Percentiles rank a stretch among this genome's conserved stretches.
These are phyloP conservation scores for Gambelia wislizenii DNA, from an alignment of 2,797 vertebrate species.

Conservation along the genomic window DNA sequence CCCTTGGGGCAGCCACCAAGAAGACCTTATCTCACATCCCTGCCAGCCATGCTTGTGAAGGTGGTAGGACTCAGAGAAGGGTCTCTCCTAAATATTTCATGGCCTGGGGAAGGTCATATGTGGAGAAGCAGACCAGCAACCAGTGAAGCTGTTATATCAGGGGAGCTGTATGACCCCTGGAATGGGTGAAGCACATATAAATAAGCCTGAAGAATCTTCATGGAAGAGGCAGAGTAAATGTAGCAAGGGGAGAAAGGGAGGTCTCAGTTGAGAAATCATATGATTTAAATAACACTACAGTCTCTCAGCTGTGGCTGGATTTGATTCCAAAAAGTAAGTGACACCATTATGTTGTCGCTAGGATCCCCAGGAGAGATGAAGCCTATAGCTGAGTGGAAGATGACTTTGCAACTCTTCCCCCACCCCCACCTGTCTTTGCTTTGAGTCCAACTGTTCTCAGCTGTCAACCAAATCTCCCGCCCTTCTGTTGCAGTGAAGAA, in stretches of 20 bases:
- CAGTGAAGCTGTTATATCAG: too few relatives aligned
- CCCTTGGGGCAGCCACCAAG: too few relatives aligned
- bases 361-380: conserved; percentile 25
- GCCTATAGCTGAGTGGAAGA: conserved; percentile 31
- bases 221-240: neutral
- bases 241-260: too few relatives aligned
- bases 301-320: conserved; percentile 1
- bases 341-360: neutral
- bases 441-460: conserved; percentile 34
- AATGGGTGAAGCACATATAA: neutral
- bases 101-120: too few relatives aligned
- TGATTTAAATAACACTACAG: neutral
- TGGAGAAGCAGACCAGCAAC: too few relatives aligned
- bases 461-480: conserved; percentile 44
- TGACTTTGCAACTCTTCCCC: neutral
- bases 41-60: too few relatives aligned
- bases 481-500: conserved; percentile 29
- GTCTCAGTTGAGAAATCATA: neutral
- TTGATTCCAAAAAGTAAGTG: neutral
- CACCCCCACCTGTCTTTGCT: conserved; percentile 25
- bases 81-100: too few relatives aligned
- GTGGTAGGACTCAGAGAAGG: too few relatives aligned
- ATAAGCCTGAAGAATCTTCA: neutral
- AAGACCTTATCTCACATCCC: too few relatives aligned
- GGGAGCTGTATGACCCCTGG: neutral